Evolutionary conservation across 2,888 invertebrate species (phyloP).

Genomic region (Phyto melanocephala): DNA sequence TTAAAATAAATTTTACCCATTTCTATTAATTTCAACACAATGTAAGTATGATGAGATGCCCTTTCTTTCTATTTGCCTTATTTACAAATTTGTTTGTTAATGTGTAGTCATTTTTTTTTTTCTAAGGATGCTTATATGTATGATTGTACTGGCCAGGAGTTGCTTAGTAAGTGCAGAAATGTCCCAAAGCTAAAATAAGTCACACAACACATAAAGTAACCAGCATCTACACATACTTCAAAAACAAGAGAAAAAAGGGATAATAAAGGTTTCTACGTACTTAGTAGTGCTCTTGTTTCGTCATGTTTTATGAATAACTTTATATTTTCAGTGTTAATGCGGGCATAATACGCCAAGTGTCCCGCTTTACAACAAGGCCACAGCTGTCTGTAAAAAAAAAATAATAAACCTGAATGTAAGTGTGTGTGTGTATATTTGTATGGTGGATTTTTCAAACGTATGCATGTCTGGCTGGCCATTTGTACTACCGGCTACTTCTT

Average conservation of each 20-base stretch:
- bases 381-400: slow-evolving; percentile 43
- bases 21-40: slow-evolving; percentile 53
- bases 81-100: slow-evolving; percentile 73
- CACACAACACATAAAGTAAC: slow-evolving; percentile 64
- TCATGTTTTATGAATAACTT: slow-evolving; percentile 49
- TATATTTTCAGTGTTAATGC: slow-evolving; percentile 59
- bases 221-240: slow-evolving; percentile 5
- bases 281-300: neutral
- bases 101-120: slow-evolving; percentile 65
- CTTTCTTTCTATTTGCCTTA: slow-evolving; percentile 18
- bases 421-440: neutral
- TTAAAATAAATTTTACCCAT: slow-evolving; percentile 38
- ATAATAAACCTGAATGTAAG: neutral
- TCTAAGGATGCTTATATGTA: neutral
- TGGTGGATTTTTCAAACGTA: neutral
- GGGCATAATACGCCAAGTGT: slow-evolving; percentile 63
- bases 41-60: slow-evolving; percentile 28
- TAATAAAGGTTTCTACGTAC: slow-evolving; percentile 33
- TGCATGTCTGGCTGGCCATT: slow-evolving; percentile 23
- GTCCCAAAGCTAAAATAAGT: slow-evolving; percentile 69
- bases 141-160: slow-evolving; percentile 24
- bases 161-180: slow-evolving; percentile 66
- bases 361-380: slow-evolving; percentile 59
- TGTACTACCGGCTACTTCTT: slow-evolving; percentile 13
- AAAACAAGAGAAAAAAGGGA: slow-evolving; percentile 27